A percentile compares a stretch with the other conserved stretches of the same genome.
These are phyloP conservation scores for Caenorhabditis sp. DNA, from an alignment of 2,888 invertebrate species.

Conservation along the genomic window DNA sequence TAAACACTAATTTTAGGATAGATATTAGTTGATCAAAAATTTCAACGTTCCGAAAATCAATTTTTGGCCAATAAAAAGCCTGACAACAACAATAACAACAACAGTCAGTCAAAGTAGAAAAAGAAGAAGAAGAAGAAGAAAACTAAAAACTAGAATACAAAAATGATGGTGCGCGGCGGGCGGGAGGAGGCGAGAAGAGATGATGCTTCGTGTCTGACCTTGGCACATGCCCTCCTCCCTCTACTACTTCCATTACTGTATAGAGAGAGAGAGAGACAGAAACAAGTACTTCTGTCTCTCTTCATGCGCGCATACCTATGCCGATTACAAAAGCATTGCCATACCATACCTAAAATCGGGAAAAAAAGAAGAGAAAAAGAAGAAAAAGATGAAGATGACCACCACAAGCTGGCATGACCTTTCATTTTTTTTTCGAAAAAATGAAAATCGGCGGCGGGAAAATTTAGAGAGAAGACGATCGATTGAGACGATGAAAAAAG, in stretches of 20 bases:
- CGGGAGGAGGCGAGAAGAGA: neutral
- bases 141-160: conserved; percentile 4
- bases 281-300: neutral
- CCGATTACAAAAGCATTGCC: conserved; percentile 20
- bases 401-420: conserved; percentile 35
- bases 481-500: neutral
- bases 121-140: neutral
- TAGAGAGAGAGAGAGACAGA: conserved; percentile 5
- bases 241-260: neutral
- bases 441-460: neutral
- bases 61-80: neutral
- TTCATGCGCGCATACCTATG: neutral
- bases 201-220: conserved; percentile 33
- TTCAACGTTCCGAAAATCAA: neutral
- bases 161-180: neutral
- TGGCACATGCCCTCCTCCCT: conserved; percentile 23
- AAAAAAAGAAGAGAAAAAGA: conserved; percentile 1
- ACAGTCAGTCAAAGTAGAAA: neutral
- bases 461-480: neutral
- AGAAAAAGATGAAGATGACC: neutral
- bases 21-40: neutral
- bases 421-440: neutral
- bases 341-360: no score
- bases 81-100: neutral
- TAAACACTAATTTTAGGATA: neutral